Conservation (phyloP, 2,113 vertebrate species). For the Tupaia tana region DNA sequence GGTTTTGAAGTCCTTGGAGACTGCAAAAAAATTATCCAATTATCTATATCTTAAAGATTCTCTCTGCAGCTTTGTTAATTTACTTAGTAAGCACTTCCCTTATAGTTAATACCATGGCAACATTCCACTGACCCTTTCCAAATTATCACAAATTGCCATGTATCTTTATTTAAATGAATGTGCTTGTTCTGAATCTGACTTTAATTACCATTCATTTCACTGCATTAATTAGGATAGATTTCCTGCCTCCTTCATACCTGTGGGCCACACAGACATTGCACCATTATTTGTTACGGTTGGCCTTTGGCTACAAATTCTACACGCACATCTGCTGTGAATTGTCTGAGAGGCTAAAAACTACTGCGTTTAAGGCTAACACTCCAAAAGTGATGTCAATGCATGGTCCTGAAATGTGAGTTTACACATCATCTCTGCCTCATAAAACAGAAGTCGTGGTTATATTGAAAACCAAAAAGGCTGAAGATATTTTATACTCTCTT, state of each 20-base stretch:
- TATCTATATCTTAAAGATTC: constrained; percentile 42
- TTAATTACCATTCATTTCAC: constrained; percentile 54
- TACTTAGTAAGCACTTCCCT: constrained; percentile 47
- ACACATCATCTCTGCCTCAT: not conserved
- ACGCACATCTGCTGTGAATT: constrained; percentile 3
- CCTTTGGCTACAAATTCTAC: constrained; percentile 6
- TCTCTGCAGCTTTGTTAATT: constrained; percentile 50
- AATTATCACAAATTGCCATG: constrained; percentile 10
- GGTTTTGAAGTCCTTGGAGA: constrained; percentile 11
- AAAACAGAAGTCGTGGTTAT: not conserved
- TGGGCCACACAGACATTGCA: not conserved
- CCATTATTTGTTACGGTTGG: constrained; percentile 28
- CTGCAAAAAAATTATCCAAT: constrained; percentile 20
- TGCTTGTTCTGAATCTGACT: constrained; percentile 44
- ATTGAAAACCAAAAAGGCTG: not conserved
- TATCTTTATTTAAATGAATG: constrained; percentile 42
- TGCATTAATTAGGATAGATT: constrained; percentile 50
- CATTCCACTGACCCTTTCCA: constrained; percentile 30
- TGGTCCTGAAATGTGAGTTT: not conserved
- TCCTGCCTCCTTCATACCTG: constrained; percentile 31
- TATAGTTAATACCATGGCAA: not conserved
- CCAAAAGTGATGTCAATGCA: not conserved
- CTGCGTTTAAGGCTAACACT: not conserved
- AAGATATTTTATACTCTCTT: not conserved
- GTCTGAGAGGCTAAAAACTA: not conserved